Evolutionary conservation across 2,113 vertebrate genomes (phyloP).

Genomic region (Pterocles orientalis): DNA sequence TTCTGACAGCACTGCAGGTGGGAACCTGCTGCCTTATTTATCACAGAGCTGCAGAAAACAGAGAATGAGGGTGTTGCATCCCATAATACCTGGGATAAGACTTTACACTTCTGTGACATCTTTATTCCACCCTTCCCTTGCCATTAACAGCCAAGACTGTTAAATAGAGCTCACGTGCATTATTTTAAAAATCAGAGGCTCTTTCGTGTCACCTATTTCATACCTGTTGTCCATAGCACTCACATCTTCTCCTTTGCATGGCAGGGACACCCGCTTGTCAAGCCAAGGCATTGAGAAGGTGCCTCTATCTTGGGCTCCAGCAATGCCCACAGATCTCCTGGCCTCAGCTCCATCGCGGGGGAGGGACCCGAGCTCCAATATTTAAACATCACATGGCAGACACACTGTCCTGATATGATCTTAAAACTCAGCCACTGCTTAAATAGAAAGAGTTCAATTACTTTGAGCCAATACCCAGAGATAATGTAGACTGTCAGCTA

Average conservation of each 20-base stretch:
- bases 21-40: slow-evolving; percentile 27
- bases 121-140: neutral
- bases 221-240: neutral
- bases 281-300: neutral
- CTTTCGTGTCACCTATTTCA: neutral
- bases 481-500: neutral
- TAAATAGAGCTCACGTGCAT: neutral
- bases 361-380: neutral
- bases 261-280: neutral
- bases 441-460: neutral
- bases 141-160: neutral
- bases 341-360: neutral
- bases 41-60: neutral
- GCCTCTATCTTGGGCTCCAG: neutral
- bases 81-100: neutral
- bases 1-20: slow-evolving; percentile 35
- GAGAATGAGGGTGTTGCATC: neutral
- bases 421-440: neutral
- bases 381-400: neutral
- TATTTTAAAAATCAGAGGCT: neutral
- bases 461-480: neutral
- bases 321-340: neutral
- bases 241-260: neutral
- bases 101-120: neutral
- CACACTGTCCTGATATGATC: neutral